phyloP scores from a whole-genome alignment of 2,888 invertebrate species.

The Yponomeuta malinellus region DNA sequence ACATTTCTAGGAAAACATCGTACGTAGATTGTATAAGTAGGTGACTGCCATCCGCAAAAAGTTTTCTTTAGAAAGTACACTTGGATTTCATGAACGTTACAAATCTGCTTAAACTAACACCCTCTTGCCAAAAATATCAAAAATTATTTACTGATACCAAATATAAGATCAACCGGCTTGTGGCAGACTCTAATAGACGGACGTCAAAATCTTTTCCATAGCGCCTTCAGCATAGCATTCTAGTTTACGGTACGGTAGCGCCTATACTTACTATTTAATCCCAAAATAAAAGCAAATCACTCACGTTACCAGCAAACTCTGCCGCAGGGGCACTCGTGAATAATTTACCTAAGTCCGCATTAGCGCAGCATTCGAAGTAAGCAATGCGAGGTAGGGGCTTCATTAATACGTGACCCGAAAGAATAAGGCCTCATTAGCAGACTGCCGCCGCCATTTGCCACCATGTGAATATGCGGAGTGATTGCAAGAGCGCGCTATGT shows the following conservation, averaged over 20 bases:
- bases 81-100: no score
- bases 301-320: neutral
- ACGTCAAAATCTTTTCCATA: no score
- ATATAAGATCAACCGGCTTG: no score
- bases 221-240: no score
- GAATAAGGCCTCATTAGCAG: conserved; percentile 10
- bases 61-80: no score
- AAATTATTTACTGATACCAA: no score
- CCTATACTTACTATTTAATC: neutral
- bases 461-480: conserved; percentile 11
- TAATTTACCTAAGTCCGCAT: conserved; percentile 9
- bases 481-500: neutral
- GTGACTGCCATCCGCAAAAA: no score
- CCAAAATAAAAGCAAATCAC: neutral
- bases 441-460: neutral
- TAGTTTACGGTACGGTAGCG: no score
- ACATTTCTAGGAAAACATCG: neutral
- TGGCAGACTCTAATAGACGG: no score
- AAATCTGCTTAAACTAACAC: no score
- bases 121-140: no score
- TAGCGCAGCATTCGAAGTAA: conserved; percentile 7
- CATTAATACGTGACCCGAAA: conserved; percentile 11
- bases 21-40: no score
- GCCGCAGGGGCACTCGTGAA: neutral
- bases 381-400: conserved; percentile 1